Conservation (phyloP, 30 jellyfish, hydroid and myxozoan genomes). For the Hydractinia echinata region DNA sequence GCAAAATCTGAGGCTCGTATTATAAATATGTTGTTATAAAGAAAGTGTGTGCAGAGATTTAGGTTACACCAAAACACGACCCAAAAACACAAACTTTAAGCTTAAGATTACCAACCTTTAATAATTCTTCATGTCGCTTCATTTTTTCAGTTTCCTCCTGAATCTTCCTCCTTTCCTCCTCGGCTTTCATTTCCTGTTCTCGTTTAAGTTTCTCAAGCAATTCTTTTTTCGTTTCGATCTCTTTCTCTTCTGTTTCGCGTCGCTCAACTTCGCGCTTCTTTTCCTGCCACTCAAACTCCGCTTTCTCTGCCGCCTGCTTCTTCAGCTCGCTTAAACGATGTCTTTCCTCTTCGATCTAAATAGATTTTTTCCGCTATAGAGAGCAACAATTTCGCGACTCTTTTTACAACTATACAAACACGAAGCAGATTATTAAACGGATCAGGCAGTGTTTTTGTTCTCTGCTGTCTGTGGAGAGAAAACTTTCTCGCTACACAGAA, state of each 20-base stretch:
- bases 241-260: conserved; percentile 75
- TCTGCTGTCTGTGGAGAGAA: too few relatives aligned
- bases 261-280: conserved; percentile 76
- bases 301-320: conserved; percentile 86
- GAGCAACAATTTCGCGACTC: too few relatives aligned
- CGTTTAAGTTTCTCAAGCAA: conserved; percentile 65
- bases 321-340: conserved; percentile 68
- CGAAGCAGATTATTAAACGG: too few relatives aligned
- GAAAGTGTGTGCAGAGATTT: too few relatives aligned
- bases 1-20: too few relatives aligned
- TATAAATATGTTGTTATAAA: too few relatives aligned
- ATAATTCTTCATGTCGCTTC: conserved; percentile 68
- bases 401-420: too few relatives aligned
- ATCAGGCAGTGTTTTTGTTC: too few relatives aligned
- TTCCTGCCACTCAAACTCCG: conserved; percentile 92
- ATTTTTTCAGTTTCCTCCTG: conserved; percentile 78
- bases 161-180: conserved; percentile 48
- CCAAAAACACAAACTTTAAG: conserved; percentile 5
- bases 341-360: conserved; percentile 86
- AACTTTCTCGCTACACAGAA: too few relatives aligned
- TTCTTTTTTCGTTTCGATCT: conserved; percentile 55
- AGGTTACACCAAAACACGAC: background rate
- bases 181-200: conserved; percentile 66
- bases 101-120: conserved; percentile 68
- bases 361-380: too few relatives aligned